Percentiles rank a stretch among this genome's conserved stretches.
These are phyloP conservation scores for Saccopteryx leptura DNA, from an alignment of 2,113 vertebrate species.

Conservation along the genomic window DNA sequence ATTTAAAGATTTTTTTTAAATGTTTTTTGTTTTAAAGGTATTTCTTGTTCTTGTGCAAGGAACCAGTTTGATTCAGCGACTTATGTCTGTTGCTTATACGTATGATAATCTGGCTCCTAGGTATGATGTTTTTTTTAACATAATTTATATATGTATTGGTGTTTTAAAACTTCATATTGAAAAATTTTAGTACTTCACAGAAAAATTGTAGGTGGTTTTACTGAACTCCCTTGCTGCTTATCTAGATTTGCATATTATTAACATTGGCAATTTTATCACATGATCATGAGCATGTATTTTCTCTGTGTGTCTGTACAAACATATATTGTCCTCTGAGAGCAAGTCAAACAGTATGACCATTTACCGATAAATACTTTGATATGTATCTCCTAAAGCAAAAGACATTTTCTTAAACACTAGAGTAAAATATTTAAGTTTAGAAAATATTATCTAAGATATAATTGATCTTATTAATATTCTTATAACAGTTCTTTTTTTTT, in stretches of 20 bases:
- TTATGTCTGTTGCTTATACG: conserved; percentile 99
- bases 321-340: not conserved
- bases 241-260: conserved; percentile 8
- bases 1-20: conserved; percentile 77
- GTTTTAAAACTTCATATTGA: not conserved
- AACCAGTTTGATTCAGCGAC: conserved; percentile 97
- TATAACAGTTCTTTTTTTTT: not conserved
- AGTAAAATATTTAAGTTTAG: conserved; percentile 4
- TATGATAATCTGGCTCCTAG: conserved; percentile 99
- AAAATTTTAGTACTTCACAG: not conserved
- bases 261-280: not conserved
- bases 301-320: not conserved
- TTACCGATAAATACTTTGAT: conserved; percentile 31
- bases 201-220: not conserved
- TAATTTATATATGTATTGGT: conserved; percentile 74
- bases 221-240: not conserved
- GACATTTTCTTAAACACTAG: not conserved
- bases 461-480: not conserved
- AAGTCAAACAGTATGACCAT: not conserved
- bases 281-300: not conserved
- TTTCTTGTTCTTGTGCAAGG: conserved; percentile 98
- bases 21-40: conserved; percentile 91
- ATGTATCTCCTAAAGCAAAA: not conserved
- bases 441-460: not conserved
- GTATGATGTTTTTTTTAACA: conserved; percentile 88